Percentiles rank a stretch among this genome's conserved stretches.
These are phyloP conservation scores for Ormyrus thymus DNA, from an alignment of 2,888 invertebrate genomes.

Conservation along the genomic window DNA sequence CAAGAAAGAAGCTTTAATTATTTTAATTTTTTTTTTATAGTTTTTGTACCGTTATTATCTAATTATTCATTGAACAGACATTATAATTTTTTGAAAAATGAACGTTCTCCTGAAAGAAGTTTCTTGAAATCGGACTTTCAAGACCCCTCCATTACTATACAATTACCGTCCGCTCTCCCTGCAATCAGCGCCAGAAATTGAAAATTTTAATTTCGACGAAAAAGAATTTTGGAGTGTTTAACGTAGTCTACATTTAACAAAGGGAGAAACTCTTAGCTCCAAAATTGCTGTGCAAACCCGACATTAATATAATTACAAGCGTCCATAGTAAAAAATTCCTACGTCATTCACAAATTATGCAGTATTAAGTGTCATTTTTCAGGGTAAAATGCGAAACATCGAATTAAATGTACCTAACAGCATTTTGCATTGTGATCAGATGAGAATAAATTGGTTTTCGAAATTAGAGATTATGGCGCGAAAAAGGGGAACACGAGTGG, in stretches of 20 bases:
- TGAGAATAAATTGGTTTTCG: slow-evolving; percentile 27
- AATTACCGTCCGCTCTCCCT: not conserved
- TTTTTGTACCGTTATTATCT: too few relatives aligned
- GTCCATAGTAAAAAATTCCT: not conserved
- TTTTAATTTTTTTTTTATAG: too few relatives aligned
- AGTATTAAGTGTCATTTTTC: slow-evolving; percentile 30
- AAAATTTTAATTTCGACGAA: not conserved
- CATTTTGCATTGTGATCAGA: not conserved
- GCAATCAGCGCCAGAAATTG: slow-evolving; percentile 10
- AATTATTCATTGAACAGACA: too few relatives aligned
- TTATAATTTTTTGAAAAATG: too few relatives aligned
- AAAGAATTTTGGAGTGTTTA: not conserved
- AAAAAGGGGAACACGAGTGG: not conserved
- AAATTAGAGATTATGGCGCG: slow-evolving; percentile 30
- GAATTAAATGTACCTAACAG: not conserved
- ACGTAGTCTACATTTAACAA: not conserved
- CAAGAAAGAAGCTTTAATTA: too few relatives aligned
- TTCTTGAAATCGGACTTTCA: too few relatives aligned
- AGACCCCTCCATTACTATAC: too few relatives aligned
- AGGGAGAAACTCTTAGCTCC: too few relatives aligned
- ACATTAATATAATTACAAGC: too few relatives aligned
- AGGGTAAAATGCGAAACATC: slow-evolving; percentile 17
- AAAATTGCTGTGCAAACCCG: too few relatives aligned
- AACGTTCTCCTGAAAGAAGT: too few relatives aligned
- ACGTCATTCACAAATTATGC: not conserved